phyloP scores from a whole-genome alignment of 2,113 vertebrate species.

The Anarhynchus alexandrinus region DNA sequence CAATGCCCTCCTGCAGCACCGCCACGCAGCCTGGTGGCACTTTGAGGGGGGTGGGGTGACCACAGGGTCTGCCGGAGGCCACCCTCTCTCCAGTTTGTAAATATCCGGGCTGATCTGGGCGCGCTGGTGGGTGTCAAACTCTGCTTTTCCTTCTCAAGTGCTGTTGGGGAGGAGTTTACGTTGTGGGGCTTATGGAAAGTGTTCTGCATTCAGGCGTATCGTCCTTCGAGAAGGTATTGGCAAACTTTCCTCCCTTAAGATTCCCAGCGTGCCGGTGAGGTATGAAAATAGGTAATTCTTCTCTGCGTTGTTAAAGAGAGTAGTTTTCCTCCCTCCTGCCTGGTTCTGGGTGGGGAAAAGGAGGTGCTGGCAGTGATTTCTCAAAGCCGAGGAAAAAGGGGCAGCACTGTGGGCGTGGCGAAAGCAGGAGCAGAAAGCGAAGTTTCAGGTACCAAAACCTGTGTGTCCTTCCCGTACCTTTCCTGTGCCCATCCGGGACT shows the following conservation, averaged over 20 bases:
- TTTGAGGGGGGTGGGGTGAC: background rate
- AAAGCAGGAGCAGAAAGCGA: background rate
- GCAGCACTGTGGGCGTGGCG: background rate
- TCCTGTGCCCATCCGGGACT: accelerated
- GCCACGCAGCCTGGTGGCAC: background rate
- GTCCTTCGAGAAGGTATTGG: background rate
- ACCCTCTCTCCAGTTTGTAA: background rate
- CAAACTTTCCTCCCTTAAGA: background rate
- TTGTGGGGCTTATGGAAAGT: too few species aligned
- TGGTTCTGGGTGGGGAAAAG: background rate
- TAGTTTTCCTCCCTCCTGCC: background rate
- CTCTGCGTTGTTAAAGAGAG: background rate
- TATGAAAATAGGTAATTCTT: background rate
- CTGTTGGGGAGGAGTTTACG: background rate
- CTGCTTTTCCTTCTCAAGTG: background rate
- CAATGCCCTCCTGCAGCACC: constrained; percentile 26
- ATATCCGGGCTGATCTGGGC: background rate
- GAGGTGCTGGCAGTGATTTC: background rate
- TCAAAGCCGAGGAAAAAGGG: background rate
- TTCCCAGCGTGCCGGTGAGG: background rate
- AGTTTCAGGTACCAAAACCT: background rate
- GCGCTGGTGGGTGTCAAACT: accelerated
- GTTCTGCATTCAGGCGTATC: background rate
- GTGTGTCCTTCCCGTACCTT: background rate
- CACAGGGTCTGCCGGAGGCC: background rate